Evolutionary conservation across 2,113 vertebrate species (phyloP).

Genomic region (Boleophthalmus pectinirostris): DNA sequence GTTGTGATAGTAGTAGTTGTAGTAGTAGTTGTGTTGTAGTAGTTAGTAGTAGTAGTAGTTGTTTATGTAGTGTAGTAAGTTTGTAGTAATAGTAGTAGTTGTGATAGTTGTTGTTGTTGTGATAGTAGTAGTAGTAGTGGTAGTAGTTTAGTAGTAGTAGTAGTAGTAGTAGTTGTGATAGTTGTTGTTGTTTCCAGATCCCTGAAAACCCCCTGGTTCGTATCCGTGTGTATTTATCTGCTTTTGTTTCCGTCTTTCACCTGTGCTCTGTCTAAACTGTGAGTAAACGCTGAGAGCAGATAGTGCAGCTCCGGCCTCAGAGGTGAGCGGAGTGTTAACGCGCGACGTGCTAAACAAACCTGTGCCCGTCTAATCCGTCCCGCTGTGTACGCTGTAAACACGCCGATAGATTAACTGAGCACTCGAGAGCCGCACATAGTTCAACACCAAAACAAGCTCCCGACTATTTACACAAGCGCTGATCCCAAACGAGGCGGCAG

Average conservation of each 20-base stretch:
- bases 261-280: background rate
- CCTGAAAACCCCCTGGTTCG: too few species aligned
- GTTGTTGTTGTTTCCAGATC: too few species aligned
- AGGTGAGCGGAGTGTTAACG: background rate
- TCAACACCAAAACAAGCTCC: background rate
- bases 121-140: too few species aligned
- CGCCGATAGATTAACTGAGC: background rate
- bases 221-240: too few species aligned
- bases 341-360: background rate
- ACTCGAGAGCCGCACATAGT: background rate
- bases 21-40: too few species aligned
- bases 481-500: background rate
- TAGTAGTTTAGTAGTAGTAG: too few species aligned
- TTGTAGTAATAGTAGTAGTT: too few species aligned
- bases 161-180: too few species aligned
- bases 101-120: too few species aligned
- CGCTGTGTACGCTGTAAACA: slow-evolving; percentile 1
- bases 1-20: too few species aligned
- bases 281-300: background rate
- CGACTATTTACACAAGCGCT: background rate
- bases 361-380: background rate
- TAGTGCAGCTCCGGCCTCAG: background rate
- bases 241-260: background rate
- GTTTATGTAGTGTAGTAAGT: too few species aligned
- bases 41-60: too few species aligned